Evolutionary conservation across 2,113 vertebrate species (phyloP).

Genomic region (Xiphophorus couchianus): DNA sequence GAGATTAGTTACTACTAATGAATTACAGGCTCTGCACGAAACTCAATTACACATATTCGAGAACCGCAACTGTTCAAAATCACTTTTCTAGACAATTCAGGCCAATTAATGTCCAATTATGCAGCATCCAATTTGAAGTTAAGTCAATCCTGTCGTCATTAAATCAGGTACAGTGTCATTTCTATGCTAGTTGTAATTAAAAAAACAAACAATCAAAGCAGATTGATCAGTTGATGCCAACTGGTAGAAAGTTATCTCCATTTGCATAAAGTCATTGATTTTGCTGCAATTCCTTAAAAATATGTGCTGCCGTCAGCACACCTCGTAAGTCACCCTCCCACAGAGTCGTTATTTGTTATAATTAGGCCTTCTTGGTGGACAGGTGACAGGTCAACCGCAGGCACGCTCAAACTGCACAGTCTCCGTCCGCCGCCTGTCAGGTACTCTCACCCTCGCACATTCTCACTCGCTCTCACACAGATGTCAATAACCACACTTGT

Average conservation of each 20-base stretch:
- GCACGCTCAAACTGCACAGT: slow-evolving; percentile 34
- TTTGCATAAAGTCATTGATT: too few relatives aligned
- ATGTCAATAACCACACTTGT: slow-evolving; percentile 77
- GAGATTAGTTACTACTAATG: too few relatives aligned
- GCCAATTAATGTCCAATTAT: too few relatives aligned
- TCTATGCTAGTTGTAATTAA: background rate
- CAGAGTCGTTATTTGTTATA: slow-evolving; percentile 38
- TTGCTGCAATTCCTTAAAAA: background rate
- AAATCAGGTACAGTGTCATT: background rate
- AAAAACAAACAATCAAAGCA: background rate
- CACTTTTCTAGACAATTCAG: too few relatives aligned
- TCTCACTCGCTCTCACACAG: slow-evolving; percentile 68
- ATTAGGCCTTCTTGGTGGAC: slow-evolving; percentile 47
- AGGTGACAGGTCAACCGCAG: slow-evolving; percentile 62
- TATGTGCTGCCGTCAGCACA: slow-evolving; percentile 17
- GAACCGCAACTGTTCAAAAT: too few relatives aligned
- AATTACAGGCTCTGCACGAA: too few relatives aligned
- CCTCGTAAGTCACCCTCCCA: slow-evolving; percentile 19
- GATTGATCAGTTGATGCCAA: background rate
- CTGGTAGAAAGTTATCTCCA: background rate
- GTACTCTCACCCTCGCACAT: slow-evolving; percentile 63
- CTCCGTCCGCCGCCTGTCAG: slow-evolving; percentile 44
- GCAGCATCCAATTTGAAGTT: background rate
- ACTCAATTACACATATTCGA: too few relatives aligned
- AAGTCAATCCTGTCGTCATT: background rate